phyloP scores from a whole-genome alignment of 2,113 vertebrate genomes.

The Thamnophis sirtalis region DNA sequence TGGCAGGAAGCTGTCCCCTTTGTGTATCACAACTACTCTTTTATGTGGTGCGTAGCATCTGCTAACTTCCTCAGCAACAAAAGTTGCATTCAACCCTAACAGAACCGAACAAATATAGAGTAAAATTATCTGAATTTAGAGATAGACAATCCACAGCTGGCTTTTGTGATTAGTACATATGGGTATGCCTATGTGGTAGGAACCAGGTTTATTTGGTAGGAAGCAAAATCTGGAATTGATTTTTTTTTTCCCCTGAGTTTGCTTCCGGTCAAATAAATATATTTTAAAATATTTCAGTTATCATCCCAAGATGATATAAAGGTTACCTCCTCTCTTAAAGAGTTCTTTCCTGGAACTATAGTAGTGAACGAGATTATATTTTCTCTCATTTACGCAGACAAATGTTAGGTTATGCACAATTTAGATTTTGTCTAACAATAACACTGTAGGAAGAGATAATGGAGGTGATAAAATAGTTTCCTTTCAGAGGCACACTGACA shows the following conservation, averaged over 20 bases:
- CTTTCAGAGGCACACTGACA: neutral
- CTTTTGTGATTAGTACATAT: neutral
- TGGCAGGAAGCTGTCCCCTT: neutral
- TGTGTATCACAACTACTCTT: neutral
- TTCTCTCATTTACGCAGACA: neutral
- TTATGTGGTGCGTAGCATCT: neutral
- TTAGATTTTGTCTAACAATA: neutral
- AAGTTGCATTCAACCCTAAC: neutral
- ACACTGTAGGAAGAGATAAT: neutral
- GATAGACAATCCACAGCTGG: neutral
- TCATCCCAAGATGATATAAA: neutral
- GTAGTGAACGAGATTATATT: neutral
- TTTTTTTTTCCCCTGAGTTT: neutral
- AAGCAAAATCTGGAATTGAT: neutral
- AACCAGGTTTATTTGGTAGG: neutral
- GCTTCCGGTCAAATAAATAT: neutral
- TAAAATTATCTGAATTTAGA: neutral
- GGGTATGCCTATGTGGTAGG: neutral
- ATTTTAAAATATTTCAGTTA: neutral
- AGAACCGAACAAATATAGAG: neutral
- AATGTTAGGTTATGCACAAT: neutral
- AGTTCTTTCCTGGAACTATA: neutral
- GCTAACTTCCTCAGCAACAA: neutral
- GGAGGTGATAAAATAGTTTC: neutral
- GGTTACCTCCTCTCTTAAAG: no score